These are phyloP conservation scores for Aricia agestis DNA, from an alignment of 1,140 invertebrate species.

Conservation along the genomic window DNA sequence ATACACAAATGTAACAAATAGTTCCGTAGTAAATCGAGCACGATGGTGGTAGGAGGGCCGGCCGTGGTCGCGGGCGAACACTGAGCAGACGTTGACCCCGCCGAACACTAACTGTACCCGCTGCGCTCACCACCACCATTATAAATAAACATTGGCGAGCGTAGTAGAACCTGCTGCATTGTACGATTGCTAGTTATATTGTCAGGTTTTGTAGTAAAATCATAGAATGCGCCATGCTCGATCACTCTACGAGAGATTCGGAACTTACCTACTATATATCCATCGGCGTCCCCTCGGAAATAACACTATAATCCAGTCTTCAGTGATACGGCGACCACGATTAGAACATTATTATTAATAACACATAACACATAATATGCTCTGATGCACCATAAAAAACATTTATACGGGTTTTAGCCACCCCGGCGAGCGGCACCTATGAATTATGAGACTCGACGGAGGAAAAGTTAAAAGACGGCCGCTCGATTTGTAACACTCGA, in stretches of 20 bases:
- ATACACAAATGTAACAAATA: neutral
- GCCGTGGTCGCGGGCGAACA: neutral
- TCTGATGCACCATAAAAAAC: neutral
- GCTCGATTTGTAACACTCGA: neutral
- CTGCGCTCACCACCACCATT: constrained; percentile 27
- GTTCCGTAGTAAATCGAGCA: neutral
- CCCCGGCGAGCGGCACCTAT: constrained; percentile 2
- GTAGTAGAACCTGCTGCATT: too few relatives aligned
- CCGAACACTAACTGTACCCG: constrained; percentile 40
- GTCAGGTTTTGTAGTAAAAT: neutral
- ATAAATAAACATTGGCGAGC: constrained; percentile 25
- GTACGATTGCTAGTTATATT: too few relatives aligned
- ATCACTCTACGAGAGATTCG: constrained; percentile 35
- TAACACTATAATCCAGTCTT: constrained; percentile 5
- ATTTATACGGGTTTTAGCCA: constrained; percentile 13
- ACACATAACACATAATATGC: neutral
- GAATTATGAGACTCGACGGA: neutral
- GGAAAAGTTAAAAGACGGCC: neutral
- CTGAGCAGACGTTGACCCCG: constrained; percentile 37
- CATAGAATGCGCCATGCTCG: constrained; percentile 36
- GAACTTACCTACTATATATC: constrained; percentile 50
- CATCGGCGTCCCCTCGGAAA: constrained; percentile 35
- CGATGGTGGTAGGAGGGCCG: neutral
- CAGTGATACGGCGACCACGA: neutral
- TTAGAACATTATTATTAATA: constrained; percentile 1